A percentile compares a stretch with the other conserved stretches of the same genome.
phyloP scores from a whole-genome alignment of 2,888 invertebrate genomes.

The Metellina segmentata region DNA sequence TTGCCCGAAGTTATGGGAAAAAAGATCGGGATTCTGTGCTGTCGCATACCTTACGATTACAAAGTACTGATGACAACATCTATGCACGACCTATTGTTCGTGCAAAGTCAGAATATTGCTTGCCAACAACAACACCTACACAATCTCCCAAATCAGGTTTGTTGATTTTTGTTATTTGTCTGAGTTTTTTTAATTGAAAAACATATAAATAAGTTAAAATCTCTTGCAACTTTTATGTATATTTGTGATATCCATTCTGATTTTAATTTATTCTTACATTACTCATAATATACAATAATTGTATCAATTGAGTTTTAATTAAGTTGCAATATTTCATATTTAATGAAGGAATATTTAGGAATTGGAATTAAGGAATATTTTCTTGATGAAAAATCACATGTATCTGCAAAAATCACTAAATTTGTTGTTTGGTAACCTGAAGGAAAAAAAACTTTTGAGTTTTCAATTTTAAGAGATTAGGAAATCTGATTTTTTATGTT shows the following conservation, averaged over 20 bases:
- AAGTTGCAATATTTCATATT: too few relatives aligned
- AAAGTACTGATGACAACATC: slow-evolving; percentile 53
- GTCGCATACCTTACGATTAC: slow-evolving; percentile 54
- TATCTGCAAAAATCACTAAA: too few relatives aligned
- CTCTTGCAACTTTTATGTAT: neutral
- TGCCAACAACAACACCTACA: slow-evolving; percentile 54
- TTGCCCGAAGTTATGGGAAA: slow-evolving; percentile 70
- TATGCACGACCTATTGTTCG: slow-evolving; percentile 70
- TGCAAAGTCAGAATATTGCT: slow-evolving; percentile 72
- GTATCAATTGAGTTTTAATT: too few relatives aligned
- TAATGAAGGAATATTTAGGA: too few relatives aligned
- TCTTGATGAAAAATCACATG: too few relatives aligned
- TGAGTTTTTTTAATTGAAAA: too few relatives aligned
- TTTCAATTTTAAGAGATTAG: too few relatives aligned
- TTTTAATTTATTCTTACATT: slow-evolving; percentile 1
- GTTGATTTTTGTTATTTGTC: neutral
- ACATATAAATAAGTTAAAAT: neutral
- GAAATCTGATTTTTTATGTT: too few relatives aligned
- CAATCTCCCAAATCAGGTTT: slow-evolving; percentile 61
- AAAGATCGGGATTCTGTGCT: slow-evolving; percentile 53
- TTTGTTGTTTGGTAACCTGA: too few relatives aligned
- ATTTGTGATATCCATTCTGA: neutral
- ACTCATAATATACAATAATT: too few relatives aligned
- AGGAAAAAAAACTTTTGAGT: too few relatives aligned
- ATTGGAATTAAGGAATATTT: too few relatives aligned